Conservation (phyloP, 2,113 vertebrate genomes). For the Sclerurus mexicanus region DNA sequence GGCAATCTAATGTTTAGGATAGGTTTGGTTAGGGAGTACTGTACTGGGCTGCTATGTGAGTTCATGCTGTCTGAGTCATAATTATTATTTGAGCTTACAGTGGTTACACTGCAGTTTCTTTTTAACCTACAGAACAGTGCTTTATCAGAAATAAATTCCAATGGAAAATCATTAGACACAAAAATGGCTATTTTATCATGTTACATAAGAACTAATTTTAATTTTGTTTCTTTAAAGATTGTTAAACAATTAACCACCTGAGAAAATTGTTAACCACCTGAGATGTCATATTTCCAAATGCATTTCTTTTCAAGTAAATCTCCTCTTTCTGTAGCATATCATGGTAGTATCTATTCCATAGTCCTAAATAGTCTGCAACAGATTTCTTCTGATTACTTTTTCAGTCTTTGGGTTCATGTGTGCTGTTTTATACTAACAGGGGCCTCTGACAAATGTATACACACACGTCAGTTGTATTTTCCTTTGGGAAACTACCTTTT, state of each 20-base stretch:
- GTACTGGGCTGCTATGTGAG: not conserved
- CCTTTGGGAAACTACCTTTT: not conserved
- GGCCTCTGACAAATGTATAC: not conserved
- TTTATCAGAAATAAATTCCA: not conserved
- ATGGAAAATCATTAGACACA: not conserved
- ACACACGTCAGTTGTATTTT: not conserved
- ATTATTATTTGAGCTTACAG: not conserved
- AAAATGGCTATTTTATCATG: not conserved
- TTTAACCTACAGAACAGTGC: not conserved
- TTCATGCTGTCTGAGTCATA: not conserved
- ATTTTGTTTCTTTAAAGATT: not conserved
- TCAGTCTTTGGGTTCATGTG: not conserved
- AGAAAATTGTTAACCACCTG: not conserved
- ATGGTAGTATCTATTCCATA: not conserved
- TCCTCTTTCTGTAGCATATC: not conserved
- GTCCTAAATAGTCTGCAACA: not conserved
- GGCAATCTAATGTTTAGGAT: not conserved
- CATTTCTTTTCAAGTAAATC: not conserved
- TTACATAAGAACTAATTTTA: not conserved
- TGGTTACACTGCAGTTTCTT: not conserved
- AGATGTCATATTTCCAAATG: not conserved
- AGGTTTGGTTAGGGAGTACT: not conserved
- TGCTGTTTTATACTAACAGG: not conserved
- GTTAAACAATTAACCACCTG: not conserved
- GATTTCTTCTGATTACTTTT: not conserved